Evolutionary conservation across 2,888 invertebrate genomes (phyloP).

Genomic region (Vesta saturnalis): DNA sequence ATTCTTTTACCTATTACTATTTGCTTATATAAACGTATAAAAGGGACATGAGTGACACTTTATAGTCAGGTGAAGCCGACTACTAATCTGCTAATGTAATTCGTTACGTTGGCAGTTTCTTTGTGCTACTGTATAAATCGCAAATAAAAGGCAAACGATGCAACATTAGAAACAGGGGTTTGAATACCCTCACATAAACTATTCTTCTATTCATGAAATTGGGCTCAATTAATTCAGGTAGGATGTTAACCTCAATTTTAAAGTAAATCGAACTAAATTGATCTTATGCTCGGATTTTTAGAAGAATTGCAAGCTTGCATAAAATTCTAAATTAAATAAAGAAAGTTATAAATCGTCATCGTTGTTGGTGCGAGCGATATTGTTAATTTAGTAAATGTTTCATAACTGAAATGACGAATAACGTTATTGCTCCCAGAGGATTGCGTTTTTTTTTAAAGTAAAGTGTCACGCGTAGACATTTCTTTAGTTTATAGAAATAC

Average conservation of each 20-base stretch:
- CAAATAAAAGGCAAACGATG: slow-evolving; percentile 55
- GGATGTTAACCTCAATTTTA: background rate
- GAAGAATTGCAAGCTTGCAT: background rate
- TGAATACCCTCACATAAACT: slow-evolving; percentile 42
- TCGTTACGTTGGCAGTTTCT: slow-evolving; percentile 59
- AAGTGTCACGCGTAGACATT: slow-evolving; percentile 40
- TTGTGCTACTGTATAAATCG: slow-evolving; percentile 52
- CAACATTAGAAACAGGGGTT: slow-evolving; percentile 51
- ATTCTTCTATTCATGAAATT: slow-evolving; percentile 48
- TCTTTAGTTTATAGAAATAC: slow-evolving; percentile 43
- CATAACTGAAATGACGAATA: slow-evolving; percentile 35
- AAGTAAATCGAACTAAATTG: background rate
- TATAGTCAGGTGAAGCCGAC: slow-evolving; percentile 54
- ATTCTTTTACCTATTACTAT: slow-evolving; percentile 16
- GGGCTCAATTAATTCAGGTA: slow-evolving; percentile 20
- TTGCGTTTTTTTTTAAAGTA: slow-evolving; percentile 2
- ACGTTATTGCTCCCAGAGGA: slow-evolving; percentile 42
- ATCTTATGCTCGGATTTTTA: background rate
- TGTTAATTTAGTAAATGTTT: slow-evolving; percentile 43
- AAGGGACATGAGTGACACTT: slow-evolving; percentile 48
- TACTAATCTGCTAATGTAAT: slow-evolving; percentile 61
- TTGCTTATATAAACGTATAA: slow-evolving; percentile 17
- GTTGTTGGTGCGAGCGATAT: too few relatives aligned
- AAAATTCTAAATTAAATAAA: background rate
- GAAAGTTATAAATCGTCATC: background rate